phyloP scores from a whole-genome alignment of 2,113 vertebrate genomes.

The Channa maculata region DNA sequence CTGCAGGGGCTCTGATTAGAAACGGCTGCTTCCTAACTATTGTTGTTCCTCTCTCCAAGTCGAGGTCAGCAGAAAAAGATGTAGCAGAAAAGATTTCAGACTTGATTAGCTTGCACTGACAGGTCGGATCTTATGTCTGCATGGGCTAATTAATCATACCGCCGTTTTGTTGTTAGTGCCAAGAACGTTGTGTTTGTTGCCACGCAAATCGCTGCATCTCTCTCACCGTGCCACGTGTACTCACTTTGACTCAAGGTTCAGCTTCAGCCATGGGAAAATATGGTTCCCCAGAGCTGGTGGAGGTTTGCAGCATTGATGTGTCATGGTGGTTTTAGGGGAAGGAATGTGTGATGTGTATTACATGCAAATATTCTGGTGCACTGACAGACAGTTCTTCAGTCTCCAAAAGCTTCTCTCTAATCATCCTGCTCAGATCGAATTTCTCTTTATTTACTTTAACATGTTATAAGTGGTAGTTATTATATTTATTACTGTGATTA shows the following conservation, averaged over 20 bases:
- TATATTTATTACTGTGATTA: constrained; percentile 18
- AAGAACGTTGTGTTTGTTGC: constrained; percentile 34
- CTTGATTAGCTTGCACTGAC: constrained; percentile 47
- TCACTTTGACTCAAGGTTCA: constrained; percentile 14
- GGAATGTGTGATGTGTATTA: constrained; percentile 66
- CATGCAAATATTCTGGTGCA: constrained; percentile 52
- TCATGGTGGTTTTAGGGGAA: constrained; percentile 68
- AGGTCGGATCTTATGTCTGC: constrained; percentile 27
- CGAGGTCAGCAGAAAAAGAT: constrained; percentile 55
- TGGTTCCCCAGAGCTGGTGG: constrained; percentile 51
- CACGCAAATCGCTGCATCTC: constrained; percentile 9
- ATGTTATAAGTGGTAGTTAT: not conserved
- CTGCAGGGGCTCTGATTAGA: constrained; percentile 65
- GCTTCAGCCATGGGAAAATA: constrained; percentile 57
- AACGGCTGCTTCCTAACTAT: constrained; percentile 55
- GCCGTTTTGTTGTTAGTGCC: constrained; percentile 26
- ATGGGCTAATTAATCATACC: constrained; percentile 26
- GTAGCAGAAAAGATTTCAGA: constrained; percentile 45
- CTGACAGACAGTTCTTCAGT: constrained; percentile 37
- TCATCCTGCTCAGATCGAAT: constrained; percentile 15
- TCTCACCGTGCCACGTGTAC: constrained; percentile 53
- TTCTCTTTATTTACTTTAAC: constrained; percentile 4
- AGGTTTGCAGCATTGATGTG: constrained; percentile 44
- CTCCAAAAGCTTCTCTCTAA: constrained; percentile 45
- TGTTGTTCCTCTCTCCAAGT: constrained; percentile 20